phyloP scores from a whole-genome alignment of 2,113 vertebrate genomes.

The Arothron firmamentum region DNA sequence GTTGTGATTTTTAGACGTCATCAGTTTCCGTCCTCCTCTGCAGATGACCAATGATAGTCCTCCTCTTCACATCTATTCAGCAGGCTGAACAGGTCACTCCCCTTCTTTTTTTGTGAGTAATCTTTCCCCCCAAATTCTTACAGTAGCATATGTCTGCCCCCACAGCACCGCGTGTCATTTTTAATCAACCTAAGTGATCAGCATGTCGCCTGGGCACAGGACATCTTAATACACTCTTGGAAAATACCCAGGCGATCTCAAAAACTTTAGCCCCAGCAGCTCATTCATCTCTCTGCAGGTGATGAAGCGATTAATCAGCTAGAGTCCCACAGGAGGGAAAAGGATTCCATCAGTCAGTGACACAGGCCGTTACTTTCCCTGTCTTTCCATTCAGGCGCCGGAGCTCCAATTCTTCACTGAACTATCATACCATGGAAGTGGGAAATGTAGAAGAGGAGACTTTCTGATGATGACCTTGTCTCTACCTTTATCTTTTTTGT shows the following conservation, averaged over 20 bases:
- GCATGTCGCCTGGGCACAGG: slow-evolving; percentile 35
- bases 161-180: slow-evolving; percentile 31
- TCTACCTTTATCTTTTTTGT: slow-evolving; percentile 7
- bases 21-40: slow-evolving; percentile 28
- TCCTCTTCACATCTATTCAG: not conserved
- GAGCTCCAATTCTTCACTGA: slow-evolving; percentile 40
- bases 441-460: slow-evolving; percentile 5
- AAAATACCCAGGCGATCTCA: slow-evolving; percentile 67
- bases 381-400: slow-evolving; percentile 22
- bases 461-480: slow-evolving; percentile 28
- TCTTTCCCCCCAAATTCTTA: slow-evolving; percentile 1
- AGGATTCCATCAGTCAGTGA: slow-evolving; percentile 62
- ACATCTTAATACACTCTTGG: slow-evolving; percentile 30
- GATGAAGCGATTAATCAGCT: slow-evolving; percentile 69
- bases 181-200: slow-evolving; percentile 31
- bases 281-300: slow-evolving; percentile 63
- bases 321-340: slow-evolving; percentile 30
- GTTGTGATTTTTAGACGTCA: slow-evolving; percentile 24
- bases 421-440: slow-evolving; percentile 16
- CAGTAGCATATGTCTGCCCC: slow-evolving; percentile 2
- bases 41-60: slow-evolving; percentile 18
- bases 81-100: not conserved
- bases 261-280: slow-evolving; percentile 64
- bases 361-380: slow-evolving; percentile 46
- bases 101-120: not conserved